phyloP scores from a whole-genome alignment of 2,888 invertebrate genomes.

The Spicauda simplicius region DNA sequence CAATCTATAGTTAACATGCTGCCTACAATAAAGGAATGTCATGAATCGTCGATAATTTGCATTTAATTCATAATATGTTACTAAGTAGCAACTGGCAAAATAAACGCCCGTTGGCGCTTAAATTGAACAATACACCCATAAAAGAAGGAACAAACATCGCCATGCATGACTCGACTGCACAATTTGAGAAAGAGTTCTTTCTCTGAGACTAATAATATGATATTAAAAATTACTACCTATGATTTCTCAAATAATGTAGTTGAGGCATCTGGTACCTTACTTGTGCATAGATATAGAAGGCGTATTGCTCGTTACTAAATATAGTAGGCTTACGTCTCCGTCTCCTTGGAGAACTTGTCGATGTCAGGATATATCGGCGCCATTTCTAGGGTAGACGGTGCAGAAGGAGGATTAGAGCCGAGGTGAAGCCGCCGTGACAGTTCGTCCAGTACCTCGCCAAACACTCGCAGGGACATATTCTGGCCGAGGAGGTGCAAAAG shows the following conservation, averaged over 20 bases:
- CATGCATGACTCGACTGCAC: constrained; percentile 45
- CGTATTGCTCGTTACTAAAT: constrained; percentile 38
- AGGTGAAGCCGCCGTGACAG: constrained; percentile 88
- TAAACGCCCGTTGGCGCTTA: constrained; percentile 3
- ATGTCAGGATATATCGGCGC: constrained; percentile 93
- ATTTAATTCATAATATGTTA: constrained; percentile 31
- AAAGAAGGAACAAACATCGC: constrained; percentile 31
- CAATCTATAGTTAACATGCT: constrained; percentile 39
- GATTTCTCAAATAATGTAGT: constrained; percentile 46
- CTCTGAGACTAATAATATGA: constrained; percentile 30
- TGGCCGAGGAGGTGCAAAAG: constrained; percentile 93
- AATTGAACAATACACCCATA: constrained; percentile 25
- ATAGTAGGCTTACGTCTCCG: constrained; percentile 88
- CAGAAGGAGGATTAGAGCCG: constrained; percentile 92
- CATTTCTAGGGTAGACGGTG: constrained; percentile 94
- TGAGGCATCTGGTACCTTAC: constrained; percentile 40
- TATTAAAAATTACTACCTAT: constrained; percentile 24
- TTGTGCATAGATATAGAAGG: constrained; percentile 33
- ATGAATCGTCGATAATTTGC: constrained; percentile 50
- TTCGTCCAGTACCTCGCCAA: constrained; percentile 92
- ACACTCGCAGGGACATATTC: constrained; percentile 93
- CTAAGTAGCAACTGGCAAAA: constrained; percentile 27
- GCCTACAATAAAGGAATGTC: constrained; percentile 59
- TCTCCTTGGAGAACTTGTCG: constrained; percentile 92
- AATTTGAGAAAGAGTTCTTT: constrained; percentile 43